phyloP scores from a whole-genome alignment of 2,888 invertebrate genomes.

The Andricus quercusramuli region DNA sequence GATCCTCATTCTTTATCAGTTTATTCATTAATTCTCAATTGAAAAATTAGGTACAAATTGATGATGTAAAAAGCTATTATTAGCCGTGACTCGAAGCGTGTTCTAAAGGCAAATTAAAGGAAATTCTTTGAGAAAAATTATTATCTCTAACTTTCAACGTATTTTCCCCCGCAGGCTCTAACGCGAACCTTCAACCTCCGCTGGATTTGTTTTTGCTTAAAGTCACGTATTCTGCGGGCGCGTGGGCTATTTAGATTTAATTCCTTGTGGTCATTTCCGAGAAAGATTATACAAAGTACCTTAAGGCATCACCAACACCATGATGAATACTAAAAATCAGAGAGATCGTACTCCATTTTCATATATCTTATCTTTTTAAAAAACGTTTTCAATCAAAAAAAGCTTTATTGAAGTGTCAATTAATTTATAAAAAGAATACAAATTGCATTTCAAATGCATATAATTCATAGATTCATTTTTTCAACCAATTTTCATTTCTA shows the following conservation, averaged over 20 bases:
- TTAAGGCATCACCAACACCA: neutral
- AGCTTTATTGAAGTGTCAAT: neutral
- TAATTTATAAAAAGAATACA: neutral
- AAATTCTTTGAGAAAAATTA: neutral
- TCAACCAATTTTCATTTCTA: neutral
- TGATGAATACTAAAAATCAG: constrained; percentile 7
- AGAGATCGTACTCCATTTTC: too few species aligned
- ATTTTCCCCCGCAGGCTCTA: neutral
- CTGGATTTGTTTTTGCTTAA: constrained; percentile 3
- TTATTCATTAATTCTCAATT: neutral
- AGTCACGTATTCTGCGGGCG: constrained; percentile 17
- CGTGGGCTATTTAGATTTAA: constrained; percentile 7
- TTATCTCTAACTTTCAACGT: neutral
- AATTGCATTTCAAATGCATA: neutral
- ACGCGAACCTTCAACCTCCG: neutral
- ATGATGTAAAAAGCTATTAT: too few species aligned
- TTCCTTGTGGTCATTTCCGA: neutral
- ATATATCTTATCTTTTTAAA: neutral
- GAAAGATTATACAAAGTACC: neutral
- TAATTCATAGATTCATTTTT: neutral
- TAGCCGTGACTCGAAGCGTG: neutral
- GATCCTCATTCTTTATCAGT: neutral
- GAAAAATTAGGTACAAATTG: neutral
- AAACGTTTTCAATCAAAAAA: neutral
- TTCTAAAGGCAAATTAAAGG: neutral